Evolutionary conservation across 53 echinoderm and acorn worm species (phyloP).

Genomic region (Patiria pectinifera): DNA sequence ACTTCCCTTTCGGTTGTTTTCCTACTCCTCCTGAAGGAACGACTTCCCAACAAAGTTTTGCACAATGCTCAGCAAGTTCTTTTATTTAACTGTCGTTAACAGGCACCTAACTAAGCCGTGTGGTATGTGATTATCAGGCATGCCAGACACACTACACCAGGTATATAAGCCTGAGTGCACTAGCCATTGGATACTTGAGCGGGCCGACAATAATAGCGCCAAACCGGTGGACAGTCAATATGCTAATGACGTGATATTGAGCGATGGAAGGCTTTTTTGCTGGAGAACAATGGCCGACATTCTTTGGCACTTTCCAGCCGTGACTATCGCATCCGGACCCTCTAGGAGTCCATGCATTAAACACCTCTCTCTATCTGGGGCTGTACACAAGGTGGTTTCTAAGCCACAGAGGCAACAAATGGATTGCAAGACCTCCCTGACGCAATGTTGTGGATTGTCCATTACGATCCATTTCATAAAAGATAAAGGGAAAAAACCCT

Average conservation of each 20-base stretch:
- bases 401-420: not conserved
- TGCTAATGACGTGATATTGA: conserved; percentile 54
- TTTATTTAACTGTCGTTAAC: not conserved
- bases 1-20: not conserved
- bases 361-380: not conserved
- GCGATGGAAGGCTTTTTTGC: not conserved
- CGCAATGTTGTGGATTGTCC: not conserved
- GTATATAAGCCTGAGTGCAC: conserved; percentile 21
- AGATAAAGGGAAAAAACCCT: too few relatives aligned
- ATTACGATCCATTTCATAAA: not conserved
- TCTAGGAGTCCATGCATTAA: not conserved
- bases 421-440: not conserved
- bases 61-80: not conserved
- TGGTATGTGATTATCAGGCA: not conserved
- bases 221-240: conserved; percentile 33
- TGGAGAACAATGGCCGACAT: conserved; percentile 19
- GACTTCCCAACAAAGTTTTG: not conserved
- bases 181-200: not conserved
- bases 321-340: conserved; percentile 30
- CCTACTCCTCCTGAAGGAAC: not conserved
- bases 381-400: not conserved
- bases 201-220: conserved; percentile 11
- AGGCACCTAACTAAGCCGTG: not conserved
- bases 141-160: not conserved
- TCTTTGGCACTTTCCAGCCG: conserved; percentile 42